Evolutionary conservation across 2,797 vertebrate genomes (phyloP).

Genomic region (Lerista edwardsae): DNA sequence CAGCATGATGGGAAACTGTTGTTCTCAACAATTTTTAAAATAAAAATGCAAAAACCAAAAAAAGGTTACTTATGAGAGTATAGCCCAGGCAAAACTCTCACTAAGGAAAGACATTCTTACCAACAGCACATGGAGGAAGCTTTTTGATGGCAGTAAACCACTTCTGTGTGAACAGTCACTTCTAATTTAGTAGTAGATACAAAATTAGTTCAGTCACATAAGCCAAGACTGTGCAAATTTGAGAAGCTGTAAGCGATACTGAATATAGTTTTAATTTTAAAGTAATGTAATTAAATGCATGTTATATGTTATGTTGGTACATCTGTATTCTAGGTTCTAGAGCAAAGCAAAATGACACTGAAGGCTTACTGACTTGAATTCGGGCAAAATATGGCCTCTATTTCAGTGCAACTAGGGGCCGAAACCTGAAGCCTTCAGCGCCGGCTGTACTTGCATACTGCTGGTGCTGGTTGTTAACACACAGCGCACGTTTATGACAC

Average conservation of each 20-base stretch:
- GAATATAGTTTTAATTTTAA: background rate
- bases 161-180: background rate
- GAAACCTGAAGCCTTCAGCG: too few species aligned
- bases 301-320: background rate
- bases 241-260: background rate
- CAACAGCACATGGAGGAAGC: background rate
- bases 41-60: background rate
- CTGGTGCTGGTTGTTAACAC: too few species aligned
- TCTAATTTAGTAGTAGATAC: background rate
- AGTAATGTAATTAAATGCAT: background rate
- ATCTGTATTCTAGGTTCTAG: background rate
- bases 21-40: background rate
- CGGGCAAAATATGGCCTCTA: background rate
- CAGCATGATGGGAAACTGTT: background rate
- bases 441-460: too few species aligned
- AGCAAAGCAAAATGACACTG: background rate
- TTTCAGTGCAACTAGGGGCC: background rate
- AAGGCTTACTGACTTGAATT: background rate
- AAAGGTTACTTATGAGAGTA: background rate
- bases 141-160: constrained; percentile 2
- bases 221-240: background rate
- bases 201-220: background rate
- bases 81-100: background rate
- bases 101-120: background rate
- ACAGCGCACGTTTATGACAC: too few species aligned